Percentiles rank a stretch among this genome's conserved stretches.
Conservation (phyloP, 2,888 invertebrate genomes). For the Eupeodes luniger region DNA sequence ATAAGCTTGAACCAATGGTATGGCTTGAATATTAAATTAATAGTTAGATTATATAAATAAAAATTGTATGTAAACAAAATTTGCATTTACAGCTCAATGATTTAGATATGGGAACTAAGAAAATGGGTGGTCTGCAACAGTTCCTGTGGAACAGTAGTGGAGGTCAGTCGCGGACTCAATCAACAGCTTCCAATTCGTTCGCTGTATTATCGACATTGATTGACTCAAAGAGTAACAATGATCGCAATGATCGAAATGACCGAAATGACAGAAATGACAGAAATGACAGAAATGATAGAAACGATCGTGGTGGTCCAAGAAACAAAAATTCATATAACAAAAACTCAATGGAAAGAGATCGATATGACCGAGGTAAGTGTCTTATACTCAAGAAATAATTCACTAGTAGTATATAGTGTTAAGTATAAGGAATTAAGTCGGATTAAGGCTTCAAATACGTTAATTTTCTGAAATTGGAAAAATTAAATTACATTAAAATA, state of each 20-base stretch:
- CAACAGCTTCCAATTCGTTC: constrained; percentile 82
- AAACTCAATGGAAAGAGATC: constrained; percentile 82
- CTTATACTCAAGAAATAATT: background rate
- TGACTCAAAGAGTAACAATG: constrained; percentile 80
- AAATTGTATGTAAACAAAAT: background rate
- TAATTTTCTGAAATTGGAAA: no score
- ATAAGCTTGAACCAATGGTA: constrained; percentile 82
- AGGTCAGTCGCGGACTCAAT: constrained; percentile 76
- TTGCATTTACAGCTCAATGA: constrained; percentile 78
- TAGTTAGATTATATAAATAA: no score
- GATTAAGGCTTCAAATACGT: no score
- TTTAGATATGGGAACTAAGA: constrained; percentile 80
- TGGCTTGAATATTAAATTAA: no score
- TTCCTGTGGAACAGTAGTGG: constrained; percentile 80
- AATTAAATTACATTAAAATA: no score
- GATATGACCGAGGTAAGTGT: constrained; percentile 80
- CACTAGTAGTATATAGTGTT: background rate
- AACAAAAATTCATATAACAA: constrained; percentile 83
- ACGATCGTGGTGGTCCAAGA: constrained; percentile 81
- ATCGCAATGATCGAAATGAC: constrained; percentile 80
- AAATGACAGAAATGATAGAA: constrained; percentile 75
- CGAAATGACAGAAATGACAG: constrained; percentile 80
- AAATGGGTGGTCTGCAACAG: constrained; percentile 81
- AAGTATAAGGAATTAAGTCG: no score
- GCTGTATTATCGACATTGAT: constrained; percentile 80